Conservation (phyloP, 2,888 invertebrate species). For the Alsophila aescularia region DNA sequence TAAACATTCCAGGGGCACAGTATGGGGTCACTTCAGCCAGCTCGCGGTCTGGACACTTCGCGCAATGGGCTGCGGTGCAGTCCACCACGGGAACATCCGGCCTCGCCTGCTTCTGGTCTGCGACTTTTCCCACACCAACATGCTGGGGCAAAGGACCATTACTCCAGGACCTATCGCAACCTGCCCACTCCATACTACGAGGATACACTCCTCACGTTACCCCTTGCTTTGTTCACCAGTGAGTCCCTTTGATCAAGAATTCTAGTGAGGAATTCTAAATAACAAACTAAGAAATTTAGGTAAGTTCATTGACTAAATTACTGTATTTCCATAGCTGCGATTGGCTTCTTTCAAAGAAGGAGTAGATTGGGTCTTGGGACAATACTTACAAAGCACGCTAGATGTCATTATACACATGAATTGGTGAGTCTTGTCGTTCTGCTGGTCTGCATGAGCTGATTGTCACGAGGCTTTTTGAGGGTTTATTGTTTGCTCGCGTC, state of each 20-base stretch:
- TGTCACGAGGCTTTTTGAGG: too few species aligned
- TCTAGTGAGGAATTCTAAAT: too few species aligned
- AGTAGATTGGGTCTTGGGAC: too few species aligned
- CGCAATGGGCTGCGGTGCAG: constrained; percentile 74
- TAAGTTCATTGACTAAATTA: too few species aligned
- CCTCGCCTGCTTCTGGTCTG: constrained; percentile 69
- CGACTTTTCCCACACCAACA: constrained; percentile 79
- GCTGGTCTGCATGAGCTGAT: too few species aligned
- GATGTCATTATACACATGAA: too few species aligned
- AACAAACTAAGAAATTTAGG: too few species aligned
- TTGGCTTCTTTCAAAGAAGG: too few species aligned
- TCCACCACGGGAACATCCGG: constrained; percentile 56
- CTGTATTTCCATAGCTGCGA: too few species aligned
- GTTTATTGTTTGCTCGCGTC: too few species aligned
- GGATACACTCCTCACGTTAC: constrained; percentile 52
- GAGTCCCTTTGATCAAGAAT: constrained; percentile 28
- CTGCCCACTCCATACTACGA: constrained; percentile 60
- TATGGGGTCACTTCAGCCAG: constrained; percentile 79
- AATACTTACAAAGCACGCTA: too few species aligned
- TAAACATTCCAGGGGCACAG: constrained; percentile 53
- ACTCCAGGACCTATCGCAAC: constrained; percentile 52
- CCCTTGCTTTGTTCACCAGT: constrained; percentile 69
- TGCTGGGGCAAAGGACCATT: constrained; percentile 72
- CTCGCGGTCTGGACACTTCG: constrained; percentile 72
- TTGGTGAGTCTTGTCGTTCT: too few species aligned